phyloP scores from a whole-genome alignment of 2,888 invertebrate genomes.

The Ichneumoninae sp. region DNA sequence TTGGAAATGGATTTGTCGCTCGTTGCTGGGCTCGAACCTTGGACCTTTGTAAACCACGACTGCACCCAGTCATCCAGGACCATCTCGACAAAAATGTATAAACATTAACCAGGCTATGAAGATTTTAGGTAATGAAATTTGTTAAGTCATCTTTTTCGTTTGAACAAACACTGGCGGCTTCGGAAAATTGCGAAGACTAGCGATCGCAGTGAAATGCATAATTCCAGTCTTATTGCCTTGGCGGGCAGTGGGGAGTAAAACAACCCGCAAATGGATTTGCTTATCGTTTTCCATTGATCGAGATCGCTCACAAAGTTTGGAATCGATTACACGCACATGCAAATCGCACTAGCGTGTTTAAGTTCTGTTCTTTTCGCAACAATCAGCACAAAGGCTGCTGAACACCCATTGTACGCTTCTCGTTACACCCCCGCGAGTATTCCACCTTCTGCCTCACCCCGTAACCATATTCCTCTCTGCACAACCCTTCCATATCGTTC shows the following conservation, averaged over 20 bases:
- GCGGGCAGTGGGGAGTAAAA: too few relatives aligned
- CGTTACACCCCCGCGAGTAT: slow-evolving; percentile 42
- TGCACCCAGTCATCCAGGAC: too few relatives aligned
- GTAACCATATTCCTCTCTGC: slow-evolving; percentile 1
- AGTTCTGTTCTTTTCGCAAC: slow-evolving; percentile 55
- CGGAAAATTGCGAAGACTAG: too few relatives aligned
- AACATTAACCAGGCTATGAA: too few relatives aligned
- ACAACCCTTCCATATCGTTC: slow-evolving; percentile 46
- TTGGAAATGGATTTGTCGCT: neutral
- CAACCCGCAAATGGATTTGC: neutral
- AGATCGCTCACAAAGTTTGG: neutral
- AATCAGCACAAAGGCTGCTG: slow-evolving; percentile 72
- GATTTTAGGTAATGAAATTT: too few relatives aligned
- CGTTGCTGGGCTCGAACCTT: neutral
- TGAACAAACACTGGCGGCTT: too few relatives aligned
- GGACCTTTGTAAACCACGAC: too few relatives aligned
- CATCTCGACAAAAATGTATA: too few relatives aligned
- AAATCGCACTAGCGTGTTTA: neutral
- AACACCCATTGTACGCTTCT: slow-evolving; percentile 54
- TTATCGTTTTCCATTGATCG: neutral
- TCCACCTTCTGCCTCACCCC: slow-evolving; percentile 21
- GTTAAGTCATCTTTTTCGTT: too few relatives aligned
- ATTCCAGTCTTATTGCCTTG: too few relatives aligned
- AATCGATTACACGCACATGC: neutral
- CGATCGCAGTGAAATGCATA: too few relatives aligned